Evolutionary conservation across 2,888 invertebrate species (phyloP).

Genomic region (Idaea straminata): DNA sequence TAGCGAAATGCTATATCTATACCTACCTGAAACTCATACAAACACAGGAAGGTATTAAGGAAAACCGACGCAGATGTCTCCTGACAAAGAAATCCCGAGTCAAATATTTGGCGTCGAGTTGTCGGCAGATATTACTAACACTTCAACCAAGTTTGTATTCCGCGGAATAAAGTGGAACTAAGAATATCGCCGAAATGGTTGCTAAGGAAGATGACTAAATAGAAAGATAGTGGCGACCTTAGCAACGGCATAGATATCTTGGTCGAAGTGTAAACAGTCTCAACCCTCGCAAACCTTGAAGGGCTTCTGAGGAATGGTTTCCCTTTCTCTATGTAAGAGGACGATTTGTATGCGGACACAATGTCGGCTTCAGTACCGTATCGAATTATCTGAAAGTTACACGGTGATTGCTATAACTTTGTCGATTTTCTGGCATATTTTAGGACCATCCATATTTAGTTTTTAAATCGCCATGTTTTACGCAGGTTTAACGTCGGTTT

Average conservation of each 20-base stretch:
- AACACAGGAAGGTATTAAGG: slow-evolving; percentile 15
- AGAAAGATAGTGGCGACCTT: slow-evolving; percentile 12
- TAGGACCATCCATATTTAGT: not conserved
- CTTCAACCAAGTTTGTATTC: slow-evolving; percentile 13
- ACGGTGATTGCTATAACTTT: slow-evolving; percentile 5
- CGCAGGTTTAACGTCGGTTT: too few species aligned
- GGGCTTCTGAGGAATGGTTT: slow-evolving; percentile 54
- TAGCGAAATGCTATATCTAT: not conserved
- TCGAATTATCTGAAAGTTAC: slow-evolving; percentile 38
- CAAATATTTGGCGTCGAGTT: slow-evolving; percentile 60
- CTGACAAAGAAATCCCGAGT: slow-evolving; percentile 40
- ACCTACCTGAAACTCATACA: not conserved
- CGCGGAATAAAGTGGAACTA: not conserved
- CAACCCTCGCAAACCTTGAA: slow-evolving; percentile 39
- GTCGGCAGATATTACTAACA: slow-evolving; percentile 35
- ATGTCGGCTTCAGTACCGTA: slow-evolving; percentile 41
- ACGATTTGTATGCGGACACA: slow-evolving; percentile 45
- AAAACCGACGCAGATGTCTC: slow-evolving; percentile 39
- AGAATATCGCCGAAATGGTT: not conserved
- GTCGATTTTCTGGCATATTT: not conserved
- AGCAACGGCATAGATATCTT: slow-evolving; percentile 31
- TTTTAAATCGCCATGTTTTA: too few species aligned
- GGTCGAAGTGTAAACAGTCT: slow-evolving; percentile 11
- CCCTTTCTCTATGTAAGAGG: slow-evolving; percentile 41
- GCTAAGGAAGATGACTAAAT: not conserved